Evolutionary conservation across 2,797 vertebrate genomes (phyloP).

Genomic region (Emydoidea blandingii): DNA sequence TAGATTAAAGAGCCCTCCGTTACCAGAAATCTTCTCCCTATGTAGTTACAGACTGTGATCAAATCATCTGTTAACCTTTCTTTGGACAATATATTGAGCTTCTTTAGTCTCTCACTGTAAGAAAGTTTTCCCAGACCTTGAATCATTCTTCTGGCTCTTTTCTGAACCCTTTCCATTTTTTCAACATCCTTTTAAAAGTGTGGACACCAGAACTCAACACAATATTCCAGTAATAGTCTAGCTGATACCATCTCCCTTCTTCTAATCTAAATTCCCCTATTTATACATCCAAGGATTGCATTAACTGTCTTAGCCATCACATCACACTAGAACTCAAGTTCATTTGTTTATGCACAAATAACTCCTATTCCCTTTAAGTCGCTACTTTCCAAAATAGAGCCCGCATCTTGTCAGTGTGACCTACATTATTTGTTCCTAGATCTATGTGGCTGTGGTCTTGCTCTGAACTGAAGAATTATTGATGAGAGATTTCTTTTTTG

Average conservation of each 20-base stretch:
- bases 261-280: background rate
- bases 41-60: background rate
- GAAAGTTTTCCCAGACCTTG: background rate
- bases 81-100: background rate
- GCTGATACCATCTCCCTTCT: background rate
- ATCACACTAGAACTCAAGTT: background rate
- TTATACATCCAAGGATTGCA: background rate
- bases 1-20: background rate
- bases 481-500: background rate
- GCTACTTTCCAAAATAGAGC: background rate
- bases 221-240: background rate
- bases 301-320: background rate
- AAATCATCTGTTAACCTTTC: background rate
- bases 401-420: background rate
- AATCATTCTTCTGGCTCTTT: background rate
- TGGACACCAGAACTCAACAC: fast-evolving
- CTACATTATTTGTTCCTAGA: background rate
- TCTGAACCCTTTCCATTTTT: background rate
- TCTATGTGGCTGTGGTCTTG: background rate
- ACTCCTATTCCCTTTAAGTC: background rate
- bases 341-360: background rate
- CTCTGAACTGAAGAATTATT: background rate
- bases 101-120: background rate
- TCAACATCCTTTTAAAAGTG: background rate
- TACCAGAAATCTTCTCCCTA: background rate